Evolutionary conservation across 2,113 vertebrate genomes (phyloP).

Genomic region (Myocastor coypus): DNA sequence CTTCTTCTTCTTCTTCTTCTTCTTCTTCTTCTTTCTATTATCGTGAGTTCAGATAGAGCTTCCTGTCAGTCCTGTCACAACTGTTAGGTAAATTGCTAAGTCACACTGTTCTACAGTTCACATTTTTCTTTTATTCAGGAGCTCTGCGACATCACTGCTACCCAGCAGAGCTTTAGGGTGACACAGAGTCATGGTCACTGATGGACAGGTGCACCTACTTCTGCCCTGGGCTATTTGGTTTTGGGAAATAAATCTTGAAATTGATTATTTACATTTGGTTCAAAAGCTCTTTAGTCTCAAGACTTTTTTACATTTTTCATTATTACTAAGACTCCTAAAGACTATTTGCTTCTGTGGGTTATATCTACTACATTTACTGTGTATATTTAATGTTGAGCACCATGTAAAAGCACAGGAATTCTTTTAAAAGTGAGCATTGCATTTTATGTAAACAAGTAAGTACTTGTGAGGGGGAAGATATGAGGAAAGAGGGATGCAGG

Average conservation of each 20-base stretch:
- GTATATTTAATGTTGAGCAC: neutral
- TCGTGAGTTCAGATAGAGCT: neutral
- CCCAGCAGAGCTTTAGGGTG: too few species aligned
- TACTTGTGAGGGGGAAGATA: neutral
- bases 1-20: too few species aligned
- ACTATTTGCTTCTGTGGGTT: neutral
- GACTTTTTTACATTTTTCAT: neutral
- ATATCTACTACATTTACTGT: neutral
- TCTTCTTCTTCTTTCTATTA: too few species aligned
- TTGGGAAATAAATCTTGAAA: neutral
- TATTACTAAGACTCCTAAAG: neutral
- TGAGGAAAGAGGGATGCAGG: neutral
- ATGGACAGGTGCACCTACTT: neutral
- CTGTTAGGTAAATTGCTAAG: neutral
- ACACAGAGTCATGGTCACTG: neutral
- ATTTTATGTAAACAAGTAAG: neutral
- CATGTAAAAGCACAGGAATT: neutral
- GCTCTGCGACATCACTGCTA: neutral
- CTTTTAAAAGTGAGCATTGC: neutral
- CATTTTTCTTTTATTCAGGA: neutral
- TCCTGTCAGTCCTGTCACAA: neutral
- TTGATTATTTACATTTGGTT: neutral
- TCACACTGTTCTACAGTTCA: accelerated
- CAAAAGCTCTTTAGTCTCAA: neutral
- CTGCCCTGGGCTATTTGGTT: neutral